Evolutionary conservation across 30 jellyfish, hydroid and myxozoan species (phyloP).

Genomic region (Aurelia aurita): DNA sequence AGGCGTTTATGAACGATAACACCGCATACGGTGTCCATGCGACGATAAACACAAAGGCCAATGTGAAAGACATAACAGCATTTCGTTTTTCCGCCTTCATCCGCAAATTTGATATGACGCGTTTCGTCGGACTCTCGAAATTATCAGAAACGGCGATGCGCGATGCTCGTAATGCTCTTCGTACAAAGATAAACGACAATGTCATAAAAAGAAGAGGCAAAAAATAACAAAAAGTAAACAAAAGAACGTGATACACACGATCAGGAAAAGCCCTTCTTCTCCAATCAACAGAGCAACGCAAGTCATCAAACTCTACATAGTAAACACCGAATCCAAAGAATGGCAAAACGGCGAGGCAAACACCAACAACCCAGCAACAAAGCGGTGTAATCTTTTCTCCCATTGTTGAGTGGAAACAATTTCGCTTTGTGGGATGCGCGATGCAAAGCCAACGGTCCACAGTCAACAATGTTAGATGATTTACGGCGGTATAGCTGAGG

Average conservation of each 20-base stretch:
- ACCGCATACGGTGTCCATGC: conserved; percentile 77
- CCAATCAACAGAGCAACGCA: conserved; percentile 66
- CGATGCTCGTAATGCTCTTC: conserved; percentile 13
- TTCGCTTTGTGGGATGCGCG: neutral
- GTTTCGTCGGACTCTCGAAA: neutral
- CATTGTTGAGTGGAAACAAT: no score
- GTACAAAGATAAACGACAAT: conserved; percentile 8
- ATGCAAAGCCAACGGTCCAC: conserved; percentile 43
- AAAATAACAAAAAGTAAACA: conserved; percentile 28
- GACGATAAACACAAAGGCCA: conserved; percentile 43
- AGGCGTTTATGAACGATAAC: conserved; percentile 19
- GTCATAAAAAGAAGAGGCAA: conserved; percentile 33
- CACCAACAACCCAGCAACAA: conserved; percentile 36
- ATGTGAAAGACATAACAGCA: conserved; percentile 31
- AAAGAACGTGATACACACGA: conserved; percentile 25
- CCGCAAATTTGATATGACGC: conserved; percentile 11
- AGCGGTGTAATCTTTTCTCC: neutral
- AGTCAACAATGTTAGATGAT: conserved; percentile 25
- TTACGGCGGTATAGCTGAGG: conserved; percentile 58
- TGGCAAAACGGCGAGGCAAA: conserved; percentile 38
- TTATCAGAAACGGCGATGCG: neutral
- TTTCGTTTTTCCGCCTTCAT: conserved; percentile 59
- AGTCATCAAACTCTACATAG: conserved; percentile 6
- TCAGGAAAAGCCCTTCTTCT: neutral
- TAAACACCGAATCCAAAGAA: conserved; percentile 45